Conservation (phyloP, 2,797 vertebrate genomes). For the Alcedo quadribrachys region DNA sequence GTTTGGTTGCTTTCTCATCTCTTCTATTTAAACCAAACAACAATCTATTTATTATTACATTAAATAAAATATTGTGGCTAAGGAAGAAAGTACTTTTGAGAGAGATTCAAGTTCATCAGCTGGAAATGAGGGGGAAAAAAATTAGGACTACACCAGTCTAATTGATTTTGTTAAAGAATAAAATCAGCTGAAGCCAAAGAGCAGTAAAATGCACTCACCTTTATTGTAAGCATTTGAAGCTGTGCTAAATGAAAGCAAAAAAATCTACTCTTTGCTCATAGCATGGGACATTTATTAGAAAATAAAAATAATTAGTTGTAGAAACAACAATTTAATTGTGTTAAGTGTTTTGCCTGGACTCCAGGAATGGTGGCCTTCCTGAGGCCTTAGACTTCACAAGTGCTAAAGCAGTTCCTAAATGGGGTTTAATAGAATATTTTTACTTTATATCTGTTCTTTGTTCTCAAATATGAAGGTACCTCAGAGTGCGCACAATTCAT, state of each 20-base stretch:
- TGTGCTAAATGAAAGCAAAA: conserved; percentile 64
- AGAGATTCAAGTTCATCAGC: conserved; percentile 76
- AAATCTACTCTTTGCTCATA: conserved; percentile 58
- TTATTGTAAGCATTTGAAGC: conserved; percentile 71
- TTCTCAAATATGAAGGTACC: background rate
- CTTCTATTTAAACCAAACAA: conserved; percentile 72
- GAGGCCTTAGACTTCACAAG: conserved; percentile 81
- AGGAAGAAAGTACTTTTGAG: conserved; percentile 71
- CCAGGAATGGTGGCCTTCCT: conserved; percentile 75
- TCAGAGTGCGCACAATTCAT: background rate
- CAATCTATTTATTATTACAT: conserved; percentile 73
- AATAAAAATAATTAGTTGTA: conserved; percentile 83
- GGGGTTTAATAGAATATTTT: conserved; percentile 60
- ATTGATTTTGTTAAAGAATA: conserved; percentile 78
- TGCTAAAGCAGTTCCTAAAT: conserved; percentile 44
- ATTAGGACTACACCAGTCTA: conserved; percentile 74
- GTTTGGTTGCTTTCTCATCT: conserved; percentile 45
- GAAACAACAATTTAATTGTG: conserved; percentile 76
- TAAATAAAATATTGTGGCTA: conserved; percentile 72
- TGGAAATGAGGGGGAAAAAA: conserved; percentile 56
- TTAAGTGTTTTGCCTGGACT: conserved; percentile 79
- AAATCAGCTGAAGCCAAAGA: conserved; percentile 81
- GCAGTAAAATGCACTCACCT: conserved; percentile 82
- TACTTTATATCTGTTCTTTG: conserved; percentile 51
- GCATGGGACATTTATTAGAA: conserved; percentile 67